phyloP scores from a whole-genome alignment of 2,113 vertebrate species.

The Pterophyllum scalare region DNA sequence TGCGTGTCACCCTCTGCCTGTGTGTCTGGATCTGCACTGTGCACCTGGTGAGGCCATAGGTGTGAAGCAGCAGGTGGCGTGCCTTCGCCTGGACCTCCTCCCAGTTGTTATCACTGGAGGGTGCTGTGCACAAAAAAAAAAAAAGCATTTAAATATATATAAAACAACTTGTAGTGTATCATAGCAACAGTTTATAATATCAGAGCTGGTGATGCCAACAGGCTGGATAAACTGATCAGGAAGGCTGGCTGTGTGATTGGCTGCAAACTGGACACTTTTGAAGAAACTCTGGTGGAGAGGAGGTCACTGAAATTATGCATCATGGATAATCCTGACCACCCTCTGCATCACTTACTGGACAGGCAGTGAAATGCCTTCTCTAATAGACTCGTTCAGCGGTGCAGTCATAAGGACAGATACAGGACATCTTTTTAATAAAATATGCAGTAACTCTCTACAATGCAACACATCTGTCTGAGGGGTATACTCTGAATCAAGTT shows the following conservation, averaged over 20 bases:
- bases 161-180: not conserved
- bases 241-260: not conserved
- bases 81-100: constrained; percentile 93
- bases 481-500: not conserved
- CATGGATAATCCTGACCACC: not conserved
- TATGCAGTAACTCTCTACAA: fast-evolving
- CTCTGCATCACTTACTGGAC: not conserved
- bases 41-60: constrained; percentile 90
- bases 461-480: not conserved
- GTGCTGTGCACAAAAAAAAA: constrained; percentile 80
- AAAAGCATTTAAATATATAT: not conserved
- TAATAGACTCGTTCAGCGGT: not conserved
- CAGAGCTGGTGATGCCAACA: not conserved
- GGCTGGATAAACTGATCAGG: not conserved
- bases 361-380: not conserved
- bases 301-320: not conserved
- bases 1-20: constrained; percentile 80
- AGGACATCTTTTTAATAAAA: not conserved
- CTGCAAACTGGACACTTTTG: not conserved
- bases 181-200: not conserved
- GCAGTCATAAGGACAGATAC: not conserved
- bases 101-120: constrained; percentile 89
- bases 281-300: not conserved
- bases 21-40: constrained; percentile 93
- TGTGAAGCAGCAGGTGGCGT: constrained; percentile 88